Conservation (phyloP, 53 echinoderm and acorn worm species). For the Echinarachnius parma region DNA sequence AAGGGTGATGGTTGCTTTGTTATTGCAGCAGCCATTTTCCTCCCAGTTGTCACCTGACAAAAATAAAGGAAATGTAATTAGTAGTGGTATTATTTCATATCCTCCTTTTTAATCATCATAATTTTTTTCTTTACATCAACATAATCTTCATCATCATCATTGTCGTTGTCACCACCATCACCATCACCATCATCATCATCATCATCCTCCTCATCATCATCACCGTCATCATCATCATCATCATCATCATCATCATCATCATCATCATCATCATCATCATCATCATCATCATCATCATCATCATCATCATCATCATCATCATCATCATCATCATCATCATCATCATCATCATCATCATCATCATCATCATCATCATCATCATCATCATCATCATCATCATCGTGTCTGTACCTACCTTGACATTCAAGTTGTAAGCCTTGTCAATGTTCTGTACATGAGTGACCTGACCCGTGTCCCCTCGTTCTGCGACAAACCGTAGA, state of each 20-base stretch:
- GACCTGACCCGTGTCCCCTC: conserved; percentile 88
- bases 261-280: not conserved
- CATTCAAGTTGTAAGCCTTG: conserved; percentile 68
- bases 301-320: not conserved
- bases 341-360: too few relatives aligned
- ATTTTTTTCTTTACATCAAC: not conserved
- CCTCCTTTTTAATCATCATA: not conserved
- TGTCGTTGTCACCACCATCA: conserved; percentile 7
- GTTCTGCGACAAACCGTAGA: conserved; percentile 85
- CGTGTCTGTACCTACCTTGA: conserved; percentile 51
- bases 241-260: conserved; percentile 7
- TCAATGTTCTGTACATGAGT: conserved; percentile 96
- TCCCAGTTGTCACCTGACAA: too few relatives aligned
- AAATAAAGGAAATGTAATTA: too few relatives aligned
- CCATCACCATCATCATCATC: conserved; percentile 7
- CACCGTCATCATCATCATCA: conserved; percentile 1
- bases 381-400: conserved; percentile 1
- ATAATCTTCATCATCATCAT: not conserved
- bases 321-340: not conserved
- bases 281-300: not conserved
- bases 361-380: conserved; percentile 7
- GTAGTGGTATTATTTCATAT: too few relatives aligned
- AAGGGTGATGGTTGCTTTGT: too few relatives aligned
- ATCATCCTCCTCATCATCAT: conserved; percentile 1
- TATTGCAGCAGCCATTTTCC: too few relatives aligned